A percentile compares a stretch with the other conserved stretches of the same genome.
Evolutionary conservation across 2,113 vertebrate genomes (phyloP).

Genomic region (Rafetus swinhoei): DNA sequence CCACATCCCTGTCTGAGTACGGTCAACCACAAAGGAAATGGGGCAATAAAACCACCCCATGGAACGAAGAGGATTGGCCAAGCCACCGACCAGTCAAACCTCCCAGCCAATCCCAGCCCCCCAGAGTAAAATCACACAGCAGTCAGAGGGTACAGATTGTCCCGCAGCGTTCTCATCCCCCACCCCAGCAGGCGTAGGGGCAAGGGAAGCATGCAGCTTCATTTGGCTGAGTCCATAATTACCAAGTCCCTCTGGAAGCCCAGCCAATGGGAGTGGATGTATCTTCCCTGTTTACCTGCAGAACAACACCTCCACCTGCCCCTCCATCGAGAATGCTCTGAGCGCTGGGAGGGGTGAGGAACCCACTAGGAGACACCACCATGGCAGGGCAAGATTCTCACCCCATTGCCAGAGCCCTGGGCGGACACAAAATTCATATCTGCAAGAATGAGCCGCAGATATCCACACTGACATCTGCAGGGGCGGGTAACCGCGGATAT

Average conservation of each 20-base stretch:
- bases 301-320: fast-evolving
- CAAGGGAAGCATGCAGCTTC: background rate
- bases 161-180: background rate
- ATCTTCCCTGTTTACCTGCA: too few relatives aligned
- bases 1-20: conserved; percentile 8
- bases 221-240: background rate
- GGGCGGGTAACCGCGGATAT: too few relatives aligned
- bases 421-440: too few relatives aligned
- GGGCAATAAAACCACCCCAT: fast-evolving
- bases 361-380: background rate
- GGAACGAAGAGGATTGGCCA: fast-evolving
- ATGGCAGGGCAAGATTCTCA: background rate
- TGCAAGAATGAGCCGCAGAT: too few relatives aligned
- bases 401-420: background rate
- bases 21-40: conserved; percentile 72
- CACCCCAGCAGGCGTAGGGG: background rate
- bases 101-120: background rate
- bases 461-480: too few relatives aligned
- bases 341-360: fast-evolving
- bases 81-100: background rate
- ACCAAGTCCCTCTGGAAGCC: background rate
- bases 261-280: too few relatives aligned
- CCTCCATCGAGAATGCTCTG: fast-evolving
- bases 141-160: background rate
- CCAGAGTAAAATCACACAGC: background rate